Evolutionary conservation across 2,797 vertebrate genomes (phyloP), one percentile per base, ranked within the genome.

Genomic region (Falco columbarius): DNA sequence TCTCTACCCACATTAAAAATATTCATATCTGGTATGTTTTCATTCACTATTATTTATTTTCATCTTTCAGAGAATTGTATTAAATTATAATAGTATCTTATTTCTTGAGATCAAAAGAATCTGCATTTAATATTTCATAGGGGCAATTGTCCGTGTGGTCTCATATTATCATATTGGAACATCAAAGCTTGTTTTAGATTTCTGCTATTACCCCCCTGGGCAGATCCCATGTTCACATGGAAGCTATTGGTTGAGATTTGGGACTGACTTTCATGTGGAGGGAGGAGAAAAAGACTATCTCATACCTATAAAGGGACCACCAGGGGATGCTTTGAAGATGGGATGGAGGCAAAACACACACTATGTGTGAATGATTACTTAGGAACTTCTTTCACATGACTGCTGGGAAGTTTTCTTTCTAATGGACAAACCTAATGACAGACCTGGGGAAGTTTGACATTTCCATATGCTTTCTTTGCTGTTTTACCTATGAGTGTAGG

Each of bases 111-210:
- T 94, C 76, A 95, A 75, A 97, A 82, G n/a, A 89, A 82, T 93
- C 94, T 96, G 79, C 38, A 63, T 95, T 96, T 89, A 91, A 89
- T 97, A 95, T 92, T 81, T 88, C 49, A n/a, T 47, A 66, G 67
- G 36, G 76, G 52, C 63, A 92, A 49, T 81, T 92, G 76, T 90
- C 68, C 3, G 0, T 95, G 95, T 95, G 94, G 94, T 95, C 76
- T 87, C 44, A 44, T 73, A 49, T 91, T 96, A 93, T 95, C 90
- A 90, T 86, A 51, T 36, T 95, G 91, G 84, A 97, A 97, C 67
- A 95, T 96, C 94, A 96, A 86, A 89, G 62, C 32, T 91, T 85
- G 70, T 85, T 95, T 95, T 75, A 75, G 62, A 81, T 93, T 95
- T 93, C 67, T 87, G 24, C 32, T 91, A 67, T 24, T 80, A 49